These are phyloP conservation scores for Cnemophilus loriae DNA, from an alignment of 2,113 vertebrate species.

Conservation along the genomic window DNA sequence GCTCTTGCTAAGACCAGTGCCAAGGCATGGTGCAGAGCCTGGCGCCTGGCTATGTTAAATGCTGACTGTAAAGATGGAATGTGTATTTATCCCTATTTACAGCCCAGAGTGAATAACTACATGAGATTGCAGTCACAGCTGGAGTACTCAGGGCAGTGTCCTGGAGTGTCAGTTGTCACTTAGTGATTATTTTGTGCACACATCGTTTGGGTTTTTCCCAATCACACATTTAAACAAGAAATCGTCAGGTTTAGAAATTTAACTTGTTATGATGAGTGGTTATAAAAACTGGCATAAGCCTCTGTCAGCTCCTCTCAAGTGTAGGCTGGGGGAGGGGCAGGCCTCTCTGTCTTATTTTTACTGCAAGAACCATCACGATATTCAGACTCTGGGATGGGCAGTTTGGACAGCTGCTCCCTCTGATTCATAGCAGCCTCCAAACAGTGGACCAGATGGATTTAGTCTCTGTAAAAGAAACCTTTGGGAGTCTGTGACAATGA, in stretches of 20 bases:
- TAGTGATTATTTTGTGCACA: not conserved
- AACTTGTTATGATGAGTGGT: not conserved
- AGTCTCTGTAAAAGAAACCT: not conserved
- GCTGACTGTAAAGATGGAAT: not conserved
- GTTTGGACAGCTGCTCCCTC: slow-evolving; percentile 2
- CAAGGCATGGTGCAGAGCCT: not conserved
- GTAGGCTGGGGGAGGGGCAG: accelerated
- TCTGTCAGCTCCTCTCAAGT: not conserved
- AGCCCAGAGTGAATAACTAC: not conserved
- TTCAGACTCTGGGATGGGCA: not conserved
- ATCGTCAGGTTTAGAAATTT: not conserved
- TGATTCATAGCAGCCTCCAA: not conserved
- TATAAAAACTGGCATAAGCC: not conserved
- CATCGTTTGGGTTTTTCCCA: not conserved
- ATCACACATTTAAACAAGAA: not conserved
- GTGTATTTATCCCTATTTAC: not conserved
- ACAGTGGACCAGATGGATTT: not conserved
- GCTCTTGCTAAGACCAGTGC: not conserved
- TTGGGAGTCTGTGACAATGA: not conserved
- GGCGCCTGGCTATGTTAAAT: too few relatives aligned
- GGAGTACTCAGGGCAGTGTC: not conserved
- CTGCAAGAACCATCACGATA: not conserved
- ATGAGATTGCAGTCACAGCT: not conserved
- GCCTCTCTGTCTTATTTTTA: not conserved
- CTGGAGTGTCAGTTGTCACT: not conserved